A percentile compares a stretch with the other conserved stretches of the same genome.
Evolutionary conservation across 1,140 invertebrate species (phyloP).

Genomic region (Sminthurides bifidus): DNA sequence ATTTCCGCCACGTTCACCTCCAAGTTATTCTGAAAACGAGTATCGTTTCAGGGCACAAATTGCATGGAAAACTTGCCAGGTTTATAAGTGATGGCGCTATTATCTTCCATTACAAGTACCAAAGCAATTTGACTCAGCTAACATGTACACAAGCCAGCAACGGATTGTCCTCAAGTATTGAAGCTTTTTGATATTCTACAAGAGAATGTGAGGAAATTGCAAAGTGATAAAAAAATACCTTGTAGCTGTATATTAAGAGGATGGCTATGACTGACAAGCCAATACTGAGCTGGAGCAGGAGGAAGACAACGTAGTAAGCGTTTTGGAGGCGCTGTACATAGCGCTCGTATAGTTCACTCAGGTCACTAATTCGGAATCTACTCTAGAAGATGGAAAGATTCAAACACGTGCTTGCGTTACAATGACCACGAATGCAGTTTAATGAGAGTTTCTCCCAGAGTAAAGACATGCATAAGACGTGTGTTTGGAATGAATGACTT

Average conservation of each 20-base stretch:
- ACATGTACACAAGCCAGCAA: no score
- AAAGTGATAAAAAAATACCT: no score
- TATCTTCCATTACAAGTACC: no score
- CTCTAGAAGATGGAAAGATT: conserved; percentile 42
- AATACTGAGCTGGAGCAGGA: conserved; percentile 53
- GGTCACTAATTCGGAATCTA: conserved; percentile 56
- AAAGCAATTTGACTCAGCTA: no score
- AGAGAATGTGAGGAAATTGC: no score
- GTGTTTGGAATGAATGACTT: no score
- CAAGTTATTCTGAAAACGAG: conserved; percentile 11
- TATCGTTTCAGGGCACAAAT: no score
- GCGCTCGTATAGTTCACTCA: conserved; percentile 56
- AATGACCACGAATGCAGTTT: no score
- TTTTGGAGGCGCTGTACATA: conserved; percentile 63
- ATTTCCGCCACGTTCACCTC: conserved; percentile 43
- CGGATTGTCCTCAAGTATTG: no score
- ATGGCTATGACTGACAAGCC: conserved; percentile 48
- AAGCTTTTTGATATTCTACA: no score
- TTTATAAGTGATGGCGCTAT: no score
- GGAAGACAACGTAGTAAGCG: conserved; percentile 60
- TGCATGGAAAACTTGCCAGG: no score
- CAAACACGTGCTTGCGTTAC: background rate
- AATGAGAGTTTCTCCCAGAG: background rate
- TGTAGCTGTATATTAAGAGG: conserved; percentile 38
- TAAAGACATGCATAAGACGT: background rate